A percentile compares a stretch with the other conserved stretches of the same genome.
Evolutionary conservation across 2,888 invertebrate species (phyloP).

Genomic region (Philhelius pedissequus): DNA sequence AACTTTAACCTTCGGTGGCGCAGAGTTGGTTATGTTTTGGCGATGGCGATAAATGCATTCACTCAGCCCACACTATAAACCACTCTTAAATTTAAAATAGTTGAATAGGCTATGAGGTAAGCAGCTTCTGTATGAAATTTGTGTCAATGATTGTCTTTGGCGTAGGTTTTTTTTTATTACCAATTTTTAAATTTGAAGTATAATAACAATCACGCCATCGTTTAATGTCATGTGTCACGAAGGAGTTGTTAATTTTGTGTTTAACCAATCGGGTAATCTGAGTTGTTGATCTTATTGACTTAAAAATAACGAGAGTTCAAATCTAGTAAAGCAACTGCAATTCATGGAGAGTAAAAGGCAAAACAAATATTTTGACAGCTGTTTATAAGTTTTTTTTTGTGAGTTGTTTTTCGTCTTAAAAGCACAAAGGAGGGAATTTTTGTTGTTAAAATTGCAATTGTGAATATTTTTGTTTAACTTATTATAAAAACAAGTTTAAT

Average conservation of each 20-base stretch:
- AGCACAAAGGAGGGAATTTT: background rate
- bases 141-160: slow-evolving; percentile 55
- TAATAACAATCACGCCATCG: background rate
- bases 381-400: background rate
- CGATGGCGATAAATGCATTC: background rate
- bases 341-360: background rate
- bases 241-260: slow-evolving; percentile 15
- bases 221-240: slow-evolving; percentile 34
- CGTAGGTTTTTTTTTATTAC: background rate
- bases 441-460: background rate
- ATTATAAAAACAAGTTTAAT: background rate
- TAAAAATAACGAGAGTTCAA: background rate
- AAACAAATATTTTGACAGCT: background rate
- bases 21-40: background rate
- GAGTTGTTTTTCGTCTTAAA: background rate
- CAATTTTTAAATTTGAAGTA: slow-evolving; percentile 1
- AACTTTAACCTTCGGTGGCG: slow-evolving; percentile 45
- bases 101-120: slow-evolving; percentile 16
- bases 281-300: slow-evolving; percentile 5
- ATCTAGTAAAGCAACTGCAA: background rate
- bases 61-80: background rate
- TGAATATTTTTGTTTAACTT: background rate
- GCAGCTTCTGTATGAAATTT: slow-evolving; percentile 36
- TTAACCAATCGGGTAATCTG: background rate
- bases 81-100: background rate